These are phyloP conservation scores for Virgularia gustaviana DNA, from an alignment of 92 coral and sea anemone species.

Conservation along the genomic window DNA sequence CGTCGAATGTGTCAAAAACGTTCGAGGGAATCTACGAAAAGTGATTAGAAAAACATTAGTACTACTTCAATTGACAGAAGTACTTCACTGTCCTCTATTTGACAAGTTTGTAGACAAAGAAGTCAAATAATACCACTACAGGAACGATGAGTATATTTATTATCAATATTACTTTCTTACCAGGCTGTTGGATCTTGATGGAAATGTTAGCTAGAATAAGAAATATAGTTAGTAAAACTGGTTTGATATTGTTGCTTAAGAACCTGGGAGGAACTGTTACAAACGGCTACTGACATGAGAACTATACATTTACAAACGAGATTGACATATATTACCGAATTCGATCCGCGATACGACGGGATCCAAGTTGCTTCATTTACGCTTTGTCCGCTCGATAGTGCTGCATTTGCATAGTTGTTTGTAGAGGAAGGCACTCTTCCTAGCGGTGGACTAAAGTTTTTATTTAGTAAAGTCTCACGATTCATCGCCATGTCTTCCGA, in stretches of 20 bases:
- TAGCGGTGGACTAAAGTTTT: slow-evolving; percentile 91
- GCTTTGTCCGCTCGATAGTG: slow-evolving; percentile 79
- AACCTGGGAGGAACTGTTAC: slow-evolving; percentile 2
- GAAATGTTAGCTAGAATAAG: slow-evolving; percentile 86
- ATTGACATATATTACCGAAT: slow-evolving; percentile 82
- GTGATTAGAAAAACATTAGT: slow-evolving; percentile 38
- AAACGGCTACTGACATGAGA: background rate
- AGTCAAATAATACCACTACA: slow-evolving; percentile 12
- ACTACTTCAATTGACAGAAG: slow-evolving; percentile 7
- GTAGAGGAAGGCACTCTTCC: slow-evolving; percentile 72
- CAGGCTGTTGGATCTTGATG: slow-evolving; percentile 99
- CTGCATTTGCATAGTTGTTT: slow-evolving; percentile 91
- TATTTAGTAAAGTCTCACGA: slow-evolving; percentile 93
- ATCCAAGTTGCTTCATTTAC: slow-evolving; percentile 99
- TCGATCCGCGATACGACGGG: slow-evolving; percentile 99
- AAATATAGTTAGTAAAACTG: slow-evolving; percentile 47
- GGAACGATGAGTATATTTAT: slow-evolving; percentile 14
- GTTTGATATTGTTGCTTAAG: too few relatives aligned
- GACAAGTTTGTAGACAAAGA: slow-evolving; percentile 26
- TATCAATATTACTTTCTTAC: slow-evolving; percentile 61
- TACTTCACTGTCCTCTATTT: slow-evolving; percentile 17
- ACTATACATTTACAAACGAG: slow-evolving; percentile 17
- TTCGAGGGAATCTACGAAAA: slow-evolving; percentile 89
- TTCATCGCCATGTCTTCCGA: slow-evolving; percentile 73
- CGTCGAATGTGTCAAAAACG: slow-evolving; percentile 96